Evolutionary conservation across 2,113 vertebrate species (phyloP), one percentile per base, ranked within the genome.

Genomic region (Gobio gobio): DNA sequence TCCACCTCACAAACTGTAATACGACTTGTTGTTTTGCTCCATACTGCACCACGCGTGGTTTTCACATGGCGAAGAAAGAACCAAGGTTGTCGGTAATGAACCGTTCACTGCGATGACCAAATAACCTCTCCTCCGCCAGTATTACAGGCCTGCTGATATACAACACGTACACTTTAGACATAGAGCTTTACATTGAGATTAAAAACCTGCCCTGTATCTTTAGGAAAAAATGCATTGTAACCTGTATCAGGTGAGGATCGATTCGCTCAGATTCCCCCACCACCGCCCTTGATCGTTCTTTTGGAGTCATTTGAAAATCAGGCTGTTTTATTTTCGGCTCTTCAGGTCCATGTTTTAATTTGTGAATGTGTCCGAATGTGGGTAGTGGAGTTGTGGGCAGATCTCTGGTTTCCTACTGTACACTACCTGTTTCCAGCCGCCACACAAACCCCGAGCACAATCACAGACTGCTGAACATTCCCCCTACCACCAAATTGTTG

Each of bases 161-260:
- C 12, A 58, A 29, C 36, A 58, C 20, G 51, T 61, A 83, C 89
- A 86, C 78, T 84, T 56, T 43, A n/a, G 22, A 49, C 24, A 75
- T 90, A 89, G 68, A 90, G 90, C 90, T 92, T 87, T 56, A 88
- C 86, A 90, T 24, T 18, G 40, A 70, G 56, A 51, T 18, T 76
- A 76, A 29, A 36, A 78, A 43, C 79, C 63, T 40, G 56, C 29
- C 36, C 76, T 58, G 56, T 70, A 75, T 64, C 68, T 86, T 36
- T 78, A 76, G 63, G 90, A 87, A 87, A 90, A 91, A 87, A 86
- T 89, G 86, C 92, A 92, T 93, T 90, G 93, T 95, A 93, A 94
- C 94, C 94, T 95, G 94, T 95, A 95, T 95, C 94, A 95, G 94
- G 94, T 95, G 91, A 88, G 85, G 40, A 84, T 33, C 24, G 18